Conservation (phyloP, 2,888 invertebrate species). For the Scrobipalpa atriplicella region DNA sequence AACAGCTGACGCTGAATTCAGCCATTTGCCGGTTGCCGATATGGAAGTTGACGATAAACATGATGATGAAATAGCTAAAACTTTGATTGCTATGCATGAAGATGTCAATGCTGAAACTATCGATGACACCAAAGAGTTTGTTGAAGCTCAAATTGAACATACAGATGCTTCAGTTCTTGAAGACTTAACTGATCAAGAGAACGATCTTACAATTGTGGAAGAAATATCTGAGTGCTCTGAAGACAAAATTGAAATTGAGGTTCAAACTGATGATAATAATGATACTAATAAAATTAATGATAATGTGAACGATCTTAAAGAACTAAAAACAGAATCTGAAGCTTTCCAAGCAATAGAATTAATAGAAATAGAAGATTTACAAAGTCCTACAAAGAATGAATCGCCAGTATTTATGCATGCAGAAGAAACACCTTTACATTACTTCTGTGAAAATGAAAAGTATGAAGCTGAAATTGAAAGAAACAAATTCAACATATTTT, state of each 20-base stretch:
- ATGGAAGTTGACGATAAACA: conserved; percentile 20
- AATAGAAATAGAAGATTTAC: conserved; percentile 1
- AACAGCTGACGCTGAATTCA: not conserved
- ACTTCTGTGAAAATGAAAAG: conserved; percentile 68
- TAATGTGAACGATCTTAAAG: not conserved
- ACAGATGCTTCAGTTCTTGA: conserved; percentile 19
- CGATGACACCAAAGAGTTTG: not conserved
- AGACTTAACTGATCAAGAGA: conserved; percentile 10
- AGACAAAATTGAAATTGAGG: not conserved
- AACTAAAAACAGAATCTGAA: conserved; percentile 31
- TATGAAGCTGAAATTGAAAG: conserved; percentile 63
- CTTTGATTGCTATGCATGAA: conserved; percentile 29
- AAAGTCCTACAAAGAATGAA: not conserved
- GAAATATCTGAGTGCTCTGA: not conserved
- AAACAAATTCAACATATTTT: conserved; percentile 57
- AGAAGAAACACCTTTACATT: conserved; percentile 45
- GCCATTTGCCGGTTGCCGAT: not conserved
- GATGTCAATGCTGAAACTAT: conserved; percentile 2
- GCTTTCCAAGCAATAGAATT: not conserved
- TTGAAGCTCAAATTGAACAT: conserved; percentile 16
- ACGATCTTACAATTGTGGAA: conserved; percentile 5
- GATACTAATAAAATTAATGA: not conserved
- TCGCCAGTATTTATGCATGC: not conserved
- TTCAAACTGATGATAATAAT: not conserved
- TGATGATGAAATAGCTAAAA: conserved; percentile 21